These are phyloP conservation scores for Diorhabda sublineata DNA, from an alignment of 1,140 invertebrate genomes.

Conservation along the genomic window DNA sequence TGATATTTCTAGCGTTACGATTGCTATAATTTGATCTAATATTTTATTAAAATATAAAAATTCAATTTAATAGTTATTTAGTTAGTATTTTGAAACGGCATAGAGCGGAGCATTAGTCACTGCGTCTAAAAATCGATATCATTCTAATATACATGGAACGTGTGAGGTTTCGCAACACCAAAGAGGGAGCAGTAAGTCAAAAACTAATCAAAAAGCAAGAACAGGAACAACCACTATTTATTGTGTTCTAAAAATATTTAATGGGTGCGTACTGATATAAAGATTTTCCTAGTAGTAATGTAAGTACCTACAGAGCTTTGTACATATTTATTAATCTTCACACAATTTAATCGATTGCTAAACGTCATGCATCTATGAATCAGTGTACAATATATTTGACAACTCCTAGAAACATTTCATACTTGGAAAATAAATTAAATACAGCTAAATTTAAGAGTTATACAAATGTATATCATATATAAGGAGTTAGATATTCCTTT, in stretches of 20 bases:
- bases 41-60: no score
- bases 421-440: background rate
- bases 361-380: background rate
- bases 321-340: background rate
- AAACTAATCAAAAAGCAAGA: conserved; percentile 1
- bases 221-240: background rate
- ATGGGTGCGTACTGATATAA: background rate
- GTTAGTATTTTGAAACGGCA: no score
- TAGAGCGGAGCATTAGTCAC: no score
- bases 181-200: background rate
- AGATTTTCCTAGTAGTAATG: background rate
- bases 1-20: no score
- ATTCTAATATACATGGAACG: background rate
- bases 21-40: no score
- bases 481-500: no score
- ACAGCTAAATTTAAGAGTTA: background rate
- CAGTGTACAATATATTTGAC: background rate
- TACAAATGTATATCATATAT: background rate
- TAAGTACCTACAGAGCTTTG: background rate
- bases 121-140: background rate
- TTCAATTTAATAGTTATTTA: no score
- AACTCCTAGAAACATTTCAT: background rate
- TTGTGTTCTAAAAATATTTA: background rate
- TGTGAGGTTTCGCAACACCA: background rate
- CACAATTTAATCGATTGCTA: background rate